Evolutionary conservation across 2,888 invertebrate genomes (phyloP), one percentile per base, ranked within the genome.

Genomic region (Chirona hameri): DNA sequence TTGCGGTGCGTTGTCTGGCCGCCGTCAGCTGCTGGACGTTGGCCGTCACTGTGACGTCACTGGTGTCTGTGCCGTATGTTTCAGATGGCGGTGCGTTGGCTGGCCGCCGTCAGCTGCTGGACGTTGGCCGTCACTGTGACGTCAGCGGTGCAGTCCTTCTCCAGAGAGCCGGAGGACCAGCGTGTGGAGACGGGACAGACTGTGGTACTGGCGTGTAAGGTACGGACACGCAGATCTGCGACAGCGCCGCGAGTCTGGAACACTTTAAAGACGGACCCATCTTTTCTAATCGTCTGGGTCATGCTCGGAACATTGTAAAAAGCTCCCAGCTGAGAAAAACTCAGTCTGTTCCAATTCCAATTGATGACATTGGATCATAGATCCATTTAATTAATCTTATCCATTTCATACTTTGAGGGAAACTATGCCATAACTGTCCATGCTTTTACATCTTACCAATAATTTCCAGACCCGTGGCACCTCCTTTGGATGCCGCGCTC

Each of bases 91-190:
- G 76, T 3, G 24, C 76, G 39, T 3, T 24, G 18, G 76, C 39
- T 46, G 76, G 76, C 46, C 2, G 24, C 24, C 46, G 46, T 24
- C 39, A 21, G 46, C 76, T 76, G 76, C 24, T 46, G 39, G 46
- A 9, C 39, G 24, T 18, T 31, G 24, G 39, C 12, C 10, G 69
- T 69, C 27, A 29, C 31, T 9, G 46, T 76, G 46, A 52, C 80
- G 27, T 15, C 80, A 52, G 89, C 87, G 87, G 92, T 92, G 87
- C 97, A 98, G 89, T 92, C 93, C 88, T 97, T 98, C 88, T 94
- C 95, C 60, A 94, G 95, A 91, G 95, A 97, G 87, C 98, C 98
- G 4, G 93, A 93, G 88, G 95, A 97, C 90, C 91, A 95, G 90
- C 95, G 95, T 55, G 96, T 96, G 10, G 94, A 95, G 81, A 93